Conservation (phyloP, 2,888 invertebrate species). For the Ischnus inquisitorius region DNA sequence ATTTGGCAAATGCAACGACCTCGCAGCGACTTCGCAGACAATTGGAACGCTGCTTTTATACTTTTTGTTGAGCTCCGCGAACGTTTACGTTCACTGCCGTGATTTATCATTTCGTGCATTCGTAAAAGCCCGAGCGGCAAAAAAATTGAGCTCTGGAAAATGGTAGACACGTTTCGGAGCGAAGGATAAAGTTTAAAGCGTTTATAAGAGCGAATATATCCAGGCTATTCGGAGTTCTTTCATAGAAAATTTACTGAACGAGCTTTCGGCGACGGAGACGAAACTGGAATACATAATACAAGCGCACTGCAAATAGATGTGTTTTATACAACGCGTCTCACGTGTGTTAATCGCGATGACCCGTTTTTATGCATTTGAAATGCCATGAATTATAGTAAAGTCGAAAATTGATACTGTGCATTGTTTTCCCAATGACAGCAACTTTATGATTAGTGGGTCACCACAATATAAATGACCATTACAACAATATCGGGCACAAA, state of each 20-base stretch:
- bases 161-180: not conserved
- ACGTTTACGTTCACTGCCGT: not conserved
- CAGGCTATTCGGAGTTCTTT: not conserved
- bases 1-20: too few species aligned
- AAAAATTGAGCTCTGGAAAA: not conserved
- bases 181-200: not conserved
- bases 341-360: not conserved
- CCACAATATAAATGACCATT: too few species aligned
- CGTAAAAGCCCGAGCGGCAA: not conserved
- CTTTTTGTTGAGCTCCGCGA: not conserved
- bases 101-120: not conserved
- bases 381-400: too few species aligned
- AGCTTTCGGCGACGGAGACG: not conserved
- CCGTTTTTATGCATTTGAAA: too few species aligned
- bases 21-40: too few species aligned
- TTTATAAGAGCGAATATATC: not conserved
- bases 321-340: not conserved
- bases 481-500: too few species aligned
- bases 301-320: too few species aligned
- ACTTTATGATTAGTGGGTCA: too few species aligned
- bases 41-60: not conserved
- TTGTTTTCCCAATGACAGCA: too few species aligned
- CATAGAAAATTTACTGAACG: not conserved
- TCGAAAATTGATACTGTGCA: too few species aligned
- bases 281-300: conserved; percentile 5